These are phyloP conservation scores for Heliangelus exortis DNA, from an alignment of 2,797 vertebrate species.

Conservation along the genomic window DNA sequence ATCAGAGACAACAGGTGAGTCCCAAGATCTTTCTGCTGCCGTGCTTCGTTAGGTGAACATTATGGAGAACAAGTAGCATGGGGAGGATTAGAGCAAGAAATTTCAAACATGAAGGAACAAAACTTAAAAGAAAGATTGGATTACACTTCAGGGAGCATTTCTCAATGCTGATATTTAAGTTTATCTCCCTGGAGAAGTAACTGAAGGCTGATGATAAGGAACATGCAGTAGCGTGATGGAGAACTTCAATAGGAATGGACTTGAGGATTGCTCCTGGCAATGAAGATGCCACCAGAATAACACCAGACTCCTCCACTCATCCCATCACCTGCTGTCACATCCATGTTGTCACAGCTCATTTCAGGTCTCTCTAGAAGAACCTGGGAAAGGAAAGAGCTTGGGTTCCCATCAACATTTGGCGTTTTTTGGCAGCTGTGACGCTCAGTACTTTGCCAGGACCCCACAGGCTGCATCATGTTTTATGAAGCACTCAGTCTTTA, in stretches of 20 bases:
- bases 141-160: background rate
- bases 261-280: background rate
- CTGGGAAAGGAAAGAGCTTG: background rate
- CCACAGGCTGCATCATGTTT: background rate
- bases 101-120: background rate
- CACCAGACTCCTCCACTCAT: background rate
- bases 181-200: background rate
- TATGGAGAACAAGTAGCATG: background rate
- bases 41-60: background rate
- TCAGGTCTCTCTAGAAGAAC: background rate
- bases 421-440: accelerated
- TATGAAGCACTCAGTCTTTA: background rate
- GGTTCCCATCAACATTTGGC: background rate
- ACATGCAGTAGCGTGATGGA: accelerated
- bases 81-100: background rate
- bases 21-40: background rate
- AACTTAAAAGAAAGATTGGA: background rate
- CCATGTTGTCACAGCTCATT: background rate
- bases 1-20: background rate
- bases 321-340: background rate
- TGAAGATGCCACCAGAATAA: background rate
- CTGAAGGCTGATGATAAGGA: background rate
- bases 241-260: background rate
- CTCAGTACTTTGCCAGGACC: background rate
- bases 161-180: background rate